Percentiles rank a stretch among this genome's conserved stretches.
Conservation (phyloP, 2,113 vertebrate genomes). For the Gnathonemus echidnorhynchus region DNA sequence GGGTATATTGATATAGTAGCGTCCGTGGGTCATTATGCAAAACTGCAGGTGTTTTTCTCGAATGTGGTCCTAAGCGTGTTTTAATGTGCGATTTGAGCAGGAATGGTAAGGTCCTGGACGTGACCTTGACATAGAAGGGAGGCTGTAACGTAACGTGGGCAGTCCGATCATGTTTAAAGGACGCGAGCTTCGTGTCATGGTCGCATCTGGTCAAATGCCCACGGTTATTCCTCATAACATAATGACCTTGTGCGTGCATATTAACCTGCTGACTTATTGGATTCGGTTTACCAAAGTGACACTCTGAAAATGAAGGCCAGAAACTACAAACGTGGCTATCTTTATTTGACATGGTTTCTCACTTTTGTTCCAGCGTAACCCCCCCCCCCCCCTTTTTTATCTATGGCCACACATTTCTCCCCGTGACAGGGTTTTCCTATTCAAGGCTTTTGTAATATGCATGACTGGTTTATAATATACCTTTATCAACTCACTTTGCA, state of each 20-base stretch:
- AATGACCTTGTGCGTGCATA: background rate
- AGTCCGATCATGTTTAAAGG: background rate
- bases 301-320: background rate
- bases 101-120: background rate
- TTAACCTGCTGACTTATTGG: background rate
- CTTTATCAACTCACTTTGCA: background rate
- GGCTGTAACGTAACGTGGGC: background rate
- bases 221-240: background rate
- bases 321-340: background rate
- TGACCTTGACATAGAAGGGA: background rate
- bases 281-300: background rate
- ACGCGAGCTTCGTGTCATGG: background rate
- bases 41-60: background rate
- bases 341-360: background rate
- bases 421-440: background rate
- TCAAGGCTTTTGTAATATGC: background rate
- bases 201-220: background rate
- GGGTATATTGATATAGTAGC: background rate
- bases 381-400: background rate
- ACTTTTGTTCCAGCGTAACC: background rate
- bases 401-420: background rate
- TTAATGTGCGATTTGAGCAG: background rate
- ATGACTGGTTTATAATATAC: background rate
- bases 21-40: background rate
- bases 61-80: background rate